These are phyloP conservation scores for Lutjanus campechanus DNA, from an alignment of 2,797 vertebrate species.

Conservation along the genomic window DNA sequence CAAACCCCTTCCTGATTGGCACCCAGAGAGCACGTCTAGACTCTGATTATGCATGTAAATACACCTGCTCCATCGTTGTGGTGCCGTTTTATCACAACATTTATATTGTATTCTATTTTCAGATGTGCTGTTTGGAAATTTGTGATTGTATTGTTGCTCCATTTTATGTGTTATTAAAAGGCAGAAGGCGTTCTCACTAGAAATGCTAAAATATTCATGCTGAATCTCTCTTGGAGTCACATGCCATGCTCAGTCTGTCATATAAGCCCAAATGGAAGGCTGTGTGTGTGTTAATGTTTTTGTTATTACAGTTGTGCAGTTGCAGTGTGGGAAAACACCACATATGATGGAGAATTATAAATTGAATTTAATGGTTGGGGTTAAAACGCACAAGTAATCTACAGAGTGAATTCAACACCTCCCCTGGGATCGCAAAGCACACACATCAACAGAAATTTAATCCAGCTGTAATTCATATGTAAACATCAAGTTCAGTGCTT, in stretches of 20 bases:
- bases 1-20: constrained; percentile 63
- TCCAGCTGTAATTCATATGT: constrained; percentile 7
- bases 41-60: constrained; percentile 73
- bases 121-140: constrained; percentile 40
- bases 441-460: constrained; percentile 14
- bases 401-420: constrained; percentile 41
- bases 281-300: constrained; percentile 45
- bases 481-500: constrained; percentile 3
- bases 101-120: constrained; percentile 44
- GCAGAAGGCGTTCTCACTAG: constrained; percentile 60
- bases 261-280: constrained; percentile 38
- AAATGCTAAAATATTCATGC: constrained; percentile 72
- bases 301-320: constrained; percentile 47
- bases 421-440: constrained; percentile 24
- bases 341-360: constrained; percentile 36
- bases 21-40: constrained; percentile 74
- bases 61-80: constrained; percentile 68
- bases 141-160: constrained; percentile 44
- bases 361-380: constrained; percentile 43
- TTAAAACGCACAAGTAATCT: constrained; percentile 49
- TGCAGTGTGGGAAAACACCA: constrained; percentile 39
- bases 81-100: constrained; percentile 44
- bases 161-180: constrained; percentile 60
- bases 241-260: constrained; percentile 61
- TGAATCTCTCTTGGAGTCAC: constrained; percentile 55